A percentile compares a stretch with the other conserved stretches of the same genome.
Evolutionary conservation across 2,888 invertebrate genomes (phyloP).

Genomic region (Mythimna ferrago): DNA sequence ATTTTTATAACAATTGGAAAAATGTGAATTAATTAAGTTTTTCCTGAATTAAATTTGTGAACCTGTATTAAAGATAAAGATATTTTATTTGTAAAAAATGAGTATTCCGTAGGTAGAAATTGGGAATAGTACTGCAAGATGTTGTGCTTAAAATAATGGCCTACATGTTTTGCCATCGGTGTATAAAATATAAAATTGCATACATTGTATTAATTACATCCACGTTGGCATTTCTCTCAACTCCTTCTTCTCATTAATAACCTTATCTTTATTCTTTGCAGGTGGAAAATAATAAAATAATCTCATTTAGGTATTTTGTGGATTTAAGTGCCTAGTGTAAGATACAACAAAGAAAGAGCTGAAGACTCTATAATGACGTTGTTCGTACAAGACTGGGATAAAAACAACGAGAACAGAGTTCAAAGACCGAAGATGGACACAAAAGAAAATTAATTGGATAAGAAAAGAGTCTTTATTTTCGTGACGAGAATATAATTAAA

Average conservation of each 20-base stretch:
- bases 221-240: too few species aligned
- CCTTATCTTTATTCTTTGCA: slow-evolving; percentile 20
- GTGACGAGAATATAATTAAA: not conserved
- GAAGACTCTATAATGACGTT: slow-evolving; percentile 11
- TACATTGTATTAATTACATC: too few species aligned
- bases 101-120: too few species aligned
- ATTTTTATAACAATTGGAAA: not conserved
- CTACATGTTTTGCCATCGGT: too few species aligned
- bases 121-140: too few species aligned
- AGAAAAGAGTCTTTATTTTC: not conserved
- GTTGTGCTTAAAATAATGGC: too few species aligned
- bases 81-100: too few species aligned
- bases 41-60: too few species aligned
- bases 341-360: not conserved
- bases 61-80: too few species aligned
- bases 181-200: too few species aligned
- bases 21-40: too few species aligned
- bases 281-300: slow-evolving; percentile 20
- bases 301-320: slow-evolving; percentile 20
- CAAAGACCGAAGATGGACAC: not conserved
- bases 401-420: not conserved
- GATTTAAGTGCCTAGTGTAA: slow-evolving; percentile 26
- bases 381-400: slow-evolving; percentile 2
- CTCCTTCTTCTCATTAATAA: not conserved
- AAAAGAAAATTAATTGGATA: slow-evolving; percentile 1